A percentile compares a stretch with the other conserved stretches of the same genome.
Evolutionary conservation across 2,797 vertebrate genomes (phyloP).

Genomic region (Threskiornis aethiopicus): DNA sequence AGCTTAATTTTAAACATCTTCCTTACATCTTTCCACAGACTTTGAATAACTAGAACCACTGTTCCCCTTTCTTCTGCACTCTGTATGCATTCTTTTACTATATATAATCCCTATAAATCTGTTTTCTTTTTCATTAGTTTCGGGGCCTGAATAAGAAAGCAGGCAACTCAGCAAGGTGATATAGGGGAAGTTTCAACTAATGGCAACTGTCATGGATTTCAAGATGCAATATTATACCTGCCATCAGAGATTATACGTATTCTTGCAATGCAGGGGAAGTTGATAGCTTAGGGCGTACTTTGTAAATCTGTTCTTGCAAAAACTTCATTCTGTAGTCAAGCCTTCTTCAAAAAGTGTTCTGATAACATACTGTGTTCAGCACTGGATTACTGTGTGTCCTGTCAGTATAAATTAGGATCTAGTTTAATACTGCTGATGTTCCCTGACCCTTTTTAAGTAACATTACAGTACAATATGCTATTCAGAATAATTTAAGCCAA

Average conservation of each 20-base stretch:
- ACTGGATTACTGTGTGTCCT: neutral
- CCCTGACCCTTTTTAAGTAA: slow-evolving; percentile 14
- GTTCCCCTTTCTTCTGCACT: neutral
- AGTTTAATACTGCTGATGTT: slow-evolving; percentile 30
- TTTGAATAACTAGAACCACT: neutral
- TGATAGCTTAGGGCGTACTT: neutral
- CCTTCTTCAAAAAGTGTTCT: neutral
- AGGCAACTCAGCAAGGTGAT: neutral
- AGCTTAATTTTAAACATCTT: neutral
- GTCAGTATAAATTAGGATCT: slow-evolving; percentile 31
- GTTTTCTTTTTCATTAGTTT: neutral
- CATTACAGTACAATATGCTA: neutral
- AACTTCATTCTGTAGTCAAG: neutral
- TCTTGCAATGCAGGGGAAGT: neutral
- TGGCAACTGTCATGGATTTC: neutral
- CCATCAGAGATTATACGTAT: accelerated
- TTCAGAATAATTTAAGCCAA: slow-evolving; percentile 51
- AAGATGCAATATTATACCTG: neutral
- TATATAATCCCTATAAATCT: neutral
- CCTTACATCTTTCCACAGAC: neutral
- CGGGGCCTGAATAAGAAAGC: neutral
- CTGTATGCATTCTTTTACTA: neutral
- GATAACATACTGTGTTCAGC: neutral
- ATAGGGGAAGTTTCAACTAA: neutral
- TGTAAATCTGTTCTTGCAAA: neutral